Evolutionary conservation across 2,113 vertebrate genomes (phyloP), one percentile per base, ranked within the genome.

Genomic region (Cinclus mexicanus): DNA sequence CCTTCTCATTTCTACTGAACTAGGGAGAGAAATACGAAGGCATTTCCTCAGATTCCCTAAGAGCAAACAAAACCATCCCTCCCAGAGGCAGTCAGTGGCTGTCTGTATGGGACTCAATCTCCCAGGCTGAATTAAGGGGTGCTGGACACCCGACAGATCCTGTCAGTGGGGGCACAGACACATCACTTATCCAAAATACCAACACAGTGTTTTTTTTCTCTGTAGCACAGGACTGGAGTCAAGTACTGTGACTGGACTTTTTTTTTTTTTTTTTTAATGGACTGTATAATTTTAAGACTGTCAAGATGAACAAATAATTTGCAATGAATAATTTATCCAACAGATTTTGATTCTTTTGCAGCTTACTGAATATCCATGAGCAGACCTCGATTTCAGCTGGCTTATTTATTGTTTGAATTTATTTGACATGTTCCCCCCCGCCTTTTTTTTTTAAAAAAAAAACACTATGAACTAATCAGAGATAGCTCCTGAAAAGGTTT

Each of bases 291-390:
- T 95, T 94, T 96, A 88, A 93, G 92, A 95, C 94, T 96, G 90
- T 96, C 94, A 94, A 95, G 93, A 97, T 89, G 91, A 94, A 90
- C 93, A 96, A 96, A 96, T 96, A 96, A 96, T 97, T 96, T 94
- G 68, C 87, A 94, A 94, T 96, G 79, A 96, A 97, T 96, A 96
- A 97, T 97, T 96, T 96, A 97, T 95, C 75, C 60, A 90, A 52
- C 75, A 90, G 93, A 91, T 96, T 96, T 96, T 96, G 92, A 95
- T 93, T 95, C 92, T 95, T 95, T 95, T 96, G 82, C 79, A 83
- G 85, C 94, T 97, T 92, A 86, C 85, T 96, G 93, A 96, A 93
- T 96, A 97, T 95, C 95, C 94, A 96, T 97, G 93, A 97, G 94
- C 93, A 97, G 95, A 93, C 76, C 85, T 93, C 37, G 14, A 92